phyloP scores from a whole-genome alignment of 2,113 vertebrate genomes.

The Rallus limicola region DNA sequence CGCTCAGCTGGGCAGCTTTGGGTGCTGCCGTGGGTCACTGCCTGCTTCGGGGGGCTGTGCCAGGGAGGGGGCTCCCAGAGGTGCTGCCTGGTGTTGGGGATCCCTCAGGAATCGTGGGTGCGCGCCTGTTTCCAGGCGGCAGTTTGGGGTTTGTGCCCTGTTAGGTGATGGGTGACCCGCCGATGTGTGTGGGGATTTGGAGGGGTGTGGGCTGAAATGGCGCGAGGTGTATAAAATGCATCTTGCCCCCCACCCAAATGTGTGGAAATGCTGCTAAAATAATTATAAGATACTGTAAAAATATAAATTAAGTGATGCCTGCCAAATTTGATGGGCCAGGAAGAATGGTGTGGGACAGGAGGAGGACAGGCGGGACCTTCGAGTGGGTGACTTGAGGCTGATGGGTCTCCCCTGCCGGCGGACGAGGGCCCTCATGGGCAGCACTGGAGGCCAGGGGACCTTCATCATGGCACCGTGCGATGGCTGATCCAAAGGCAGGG shows the following conservation, averaged over 20 bases:
- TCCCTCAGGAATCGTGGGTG: not conserved
- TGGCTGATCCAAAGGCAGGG: not conserved
- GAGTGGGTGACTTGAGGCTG: not conserved
- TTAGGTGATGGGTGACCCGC: not conserved
- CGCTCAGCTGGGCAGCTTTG: not conserved
- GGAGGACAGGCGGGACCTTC: not conserved
- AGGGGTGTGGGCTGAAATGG: not conserved
- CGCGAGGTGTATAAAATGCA: not conserved
- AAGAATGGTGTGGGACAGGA: not conserved
- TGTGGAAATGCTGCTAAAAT: not conserved
- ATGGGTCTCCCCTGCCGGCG: fast-evolving
- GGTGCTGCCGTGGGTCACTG: not conserved
- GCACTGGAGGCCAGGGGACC: fast-evolving
- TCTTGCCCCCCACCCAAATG: not conserved
- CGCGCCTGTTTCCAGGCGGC: fast-evolving
- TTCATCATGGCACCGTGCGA: not conserved
- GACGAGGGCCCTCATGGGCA: not conserved
- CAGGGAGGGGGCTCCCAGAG: not conserved
- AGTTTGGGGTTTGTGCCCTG: not conserved
- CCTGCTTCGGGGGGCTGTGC: not conserved
- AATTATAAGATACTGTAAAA: not conserved
- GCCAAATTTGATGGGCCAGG: fast-evolving
- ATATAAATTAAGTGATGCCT: not conserved
- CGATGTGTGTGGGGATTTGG: fast-evolving
- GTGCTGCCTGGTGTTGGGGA: fast-evolving